Evolutionary conservation across 2,797 vertebrate species (phyloP).

Genomic region (Spinibarbus caldwelli): DNA sequence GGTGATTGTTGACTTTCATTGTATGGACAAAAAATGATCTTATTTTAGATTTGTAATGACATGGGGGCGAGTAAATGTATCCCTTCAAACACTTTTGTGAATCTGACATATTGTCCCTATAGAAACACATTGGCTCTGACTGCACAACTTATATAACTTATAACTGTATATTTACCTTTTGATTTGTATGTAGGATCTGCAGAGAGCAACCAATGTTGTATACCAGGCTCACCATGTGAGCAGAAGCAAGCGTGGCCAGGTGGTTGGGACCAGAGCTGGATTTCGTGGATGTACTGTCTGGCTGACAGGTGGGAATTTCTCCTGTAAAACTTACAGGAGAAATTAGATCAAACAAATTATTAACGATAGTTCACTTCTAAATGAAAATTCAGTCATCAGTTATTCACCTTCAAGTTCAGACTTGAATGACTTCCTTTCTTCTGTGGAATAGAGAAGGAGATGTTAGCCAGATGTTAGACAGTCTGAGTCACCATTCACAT

Average conservation of each 20-base stretch:
- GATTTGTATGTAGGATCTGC: conserved; percentile 70
- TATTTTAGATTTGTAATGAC: neutral
- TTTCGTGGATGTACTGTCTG: conserved; percentile 98
- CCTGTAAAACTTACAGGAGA: neutral
- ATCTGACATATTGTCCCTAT: neutral
- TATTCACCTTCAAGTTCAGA: neutral
- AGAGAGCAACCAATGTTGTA: conserved; percentile 90
- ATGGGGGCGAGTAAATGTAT: neutral
- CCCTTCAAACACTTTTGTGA: neutral
- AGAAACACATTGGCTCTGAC: neutral
- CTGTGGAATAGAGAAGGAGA: neutral
- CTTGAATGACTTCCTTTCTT: neutral
- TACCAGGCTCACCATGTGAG: conserved; percentile 97
- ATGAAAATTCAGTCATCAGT: neutral
- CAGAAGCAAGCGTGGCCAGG: conserved; percentile 92
- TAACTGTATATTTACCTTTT: neutral
- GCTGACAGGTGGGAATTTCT: conserved; percentile 86
- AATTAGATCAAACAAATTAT: neutral
- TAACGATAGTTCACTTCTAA: neutral
- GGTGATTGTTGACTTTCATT: neutral
- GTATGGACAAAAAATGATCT: neutral
- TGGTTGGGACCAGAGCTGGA: conserved; percentile 90
- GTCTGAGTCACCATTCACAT: neutral
- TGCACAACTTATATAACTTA: neutral
- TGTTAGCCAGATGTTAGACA: too few relatives aligned